Base-by-base conservation (phyloP, 2,888 invertebrate genomes). In the Octodonta nipae region DNA sequence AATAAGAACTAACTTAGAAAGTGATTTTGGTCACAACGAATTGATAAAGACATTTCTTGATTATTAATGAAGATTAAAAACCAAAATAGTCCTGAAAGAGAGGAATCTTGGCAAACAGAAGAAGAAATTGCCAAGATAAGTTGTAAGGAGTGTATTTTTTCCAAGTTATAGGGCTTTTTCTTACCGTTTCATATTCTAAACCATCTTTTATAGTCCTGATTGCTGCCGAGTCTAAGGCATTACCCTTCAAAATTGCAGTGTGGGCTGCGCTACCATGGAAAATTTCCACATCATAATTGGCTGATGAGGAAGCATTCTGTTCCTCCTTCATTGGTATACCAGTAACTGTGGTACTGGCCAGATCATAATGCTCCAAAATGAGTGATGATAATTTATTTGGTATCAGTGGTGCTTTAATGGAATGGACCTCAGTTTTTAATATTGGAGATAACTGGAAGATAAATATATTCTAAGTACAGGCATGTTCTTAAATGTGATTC, bases 291-390 rank as follows among this genome's bases (percentile, higher is more conserved):
- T 98, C 96, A 54, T 98, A 98, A 64, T 96, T 96, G 0, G 95
- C 91, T 34, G 95, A 96, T 0, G 91, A 89, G 56, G 88, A 88
- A 1, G 93, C 92, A 60, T 95, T 95, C 67, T 95, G 93, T 60
- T 96, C 95, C 63, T 96, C 95, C 68, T 98, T 98, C 98, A 98
- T 98, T 2, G 98, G 98, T 28, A 55, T 55, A 14, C 95, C 91
- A 4, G 93, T 93, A 1, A 98, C 95, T 0, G 95, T 95, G 1
- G 96, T 98, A 36, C 87, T 89, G 0, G 91, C 85, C 27, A 98
- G 67, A 55, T 85, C 78, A 50, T 89, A 95, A 57, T 96, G 93
- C 3, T 78, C 75, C 46, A 86, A 58, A 42, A 85, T 84, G 5
- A 86, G 60, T 28, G 79, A 73, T 0, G 81, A 79, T 6, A 88